These are phyloP conservation scores for Ptilonorhynchus violaceus DNA, from an alignment of 2,113 vertebrate species.

Conservation along the genomic window DNA sequence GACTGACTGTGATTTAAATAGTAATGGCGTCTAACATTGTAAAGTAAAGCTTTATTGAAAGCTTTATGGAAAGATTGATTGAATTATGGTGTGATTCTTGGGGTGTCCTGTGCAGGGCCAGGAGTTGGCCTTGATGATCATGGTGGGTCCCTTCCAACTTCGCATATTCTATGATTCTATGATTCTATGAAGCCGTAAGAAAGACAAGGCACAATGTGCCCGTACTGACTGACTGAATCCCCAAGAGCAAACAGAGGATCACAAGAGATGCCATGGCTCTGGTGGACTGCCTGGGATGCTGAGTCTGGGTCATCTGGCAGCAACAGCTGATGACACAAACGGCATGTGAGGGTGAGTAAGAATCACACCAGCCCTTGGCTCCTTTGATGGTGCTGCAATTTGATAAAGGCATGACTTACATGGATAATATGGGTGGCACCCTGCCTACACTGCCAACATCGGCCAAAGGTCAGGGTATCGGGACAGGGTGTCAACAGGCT, in stretches of 20 bases:
- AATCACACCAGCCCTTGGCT: not conserved
- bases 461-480: not conserved
- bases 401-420: not conserved
- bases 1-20: not conserved
- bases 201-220: not conserved
- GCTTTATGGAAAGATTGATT: not conserved
- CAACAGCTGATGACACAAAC: not conserved
- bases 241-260: not conserved
- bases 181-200: not conserved
- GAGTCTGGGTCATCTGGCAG: not conserved
- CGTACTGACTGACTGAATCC: not conserved
- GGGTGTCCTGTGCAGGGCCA: not conserved
- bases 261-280: accelerated
- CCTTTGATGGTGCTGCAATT: accelerated
- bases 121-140: not conserved
- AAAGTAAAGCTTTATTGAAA: not conserved
- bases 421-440: accelerated
- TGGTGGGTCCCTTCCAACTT: not conserved
- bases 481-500: not conserved
- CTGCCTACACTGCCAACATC: accelerated
- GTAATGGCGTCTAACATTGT: not conserved
- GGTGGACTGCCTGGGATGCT: not conserved
- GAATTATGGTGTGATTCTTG: not conserved
- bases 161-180: not conserved
- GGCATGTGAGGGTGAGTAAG: not conserved